phyloP scores from a whole-genome alignment of 2,888 invertebrate species.

The Agelastica alni region DNA sequence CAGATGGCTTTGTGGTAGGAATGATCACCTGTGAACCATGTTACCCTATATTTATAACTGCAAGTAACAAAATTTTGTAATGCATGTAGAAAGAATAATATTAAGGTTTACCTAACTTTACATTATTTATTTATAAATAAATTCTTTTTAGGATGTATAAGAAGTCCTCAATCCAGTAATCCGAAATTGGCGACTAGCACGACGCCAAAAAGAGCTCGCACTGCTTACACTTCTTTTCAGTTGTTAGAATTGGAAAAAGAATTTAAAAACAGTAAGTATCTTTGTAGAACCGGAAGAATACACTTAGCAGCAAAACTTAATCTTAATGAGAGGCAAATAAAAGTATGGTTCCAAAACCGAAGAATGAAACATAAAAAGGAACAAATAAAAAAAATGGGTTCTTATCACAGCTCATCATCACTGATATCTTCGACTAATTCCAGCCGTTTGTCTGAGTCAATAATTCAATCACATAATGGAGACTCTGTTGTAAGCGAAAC shows the following conservation, averaged over 20 bases:
- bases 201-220: slow-evolving; percentile 70
- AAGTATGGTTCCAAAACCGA: slow-evolving; percentile 88
- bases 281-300: slow-evolving; percentile 76
- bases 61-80: too few species aligned
- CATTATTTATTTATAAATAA: too few species aligned
- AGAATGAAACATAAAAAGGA: slow-evolving; percentile 80
- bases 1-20: too few species aligned
- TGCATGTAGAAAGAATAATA: too few species aligned
- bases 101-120: too few species aligned
- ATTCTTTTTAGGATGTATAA: slow-evolving; percentile 10
- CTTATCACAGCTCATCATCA: slow-evolving; percentile 48
- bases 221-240: slow-evolving; percentile 81
- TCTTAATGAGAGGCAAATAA: slow-evolving; percentile 79
- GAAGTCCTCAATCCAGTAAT: slow-evolving; percentile 5
- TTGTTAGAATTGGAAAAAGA: slow-evolving; percentile 80
- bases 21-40: too few species aligned
- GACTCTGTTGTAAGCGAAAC: slow-evolving; percentile 55
- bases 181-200: slow-evolving; percentile 6
- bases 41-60: too few species aligned
- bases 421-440: slow-evolving; percentile 28
- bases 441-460: slow-evolving; percentile 12
- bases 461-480: slow-evolving; percentile 27
- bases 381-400: slow-evolving; percentile 41
- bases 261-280: slow-evolving; percentile 73
- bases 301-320: slow-evolving; percentile 72